Evolutionary conservation across 1,140 invertebrate species (phyloP), one percentile per base, ranked within the genome.

Genomic region (Drosophila ercepeae): DNA sequence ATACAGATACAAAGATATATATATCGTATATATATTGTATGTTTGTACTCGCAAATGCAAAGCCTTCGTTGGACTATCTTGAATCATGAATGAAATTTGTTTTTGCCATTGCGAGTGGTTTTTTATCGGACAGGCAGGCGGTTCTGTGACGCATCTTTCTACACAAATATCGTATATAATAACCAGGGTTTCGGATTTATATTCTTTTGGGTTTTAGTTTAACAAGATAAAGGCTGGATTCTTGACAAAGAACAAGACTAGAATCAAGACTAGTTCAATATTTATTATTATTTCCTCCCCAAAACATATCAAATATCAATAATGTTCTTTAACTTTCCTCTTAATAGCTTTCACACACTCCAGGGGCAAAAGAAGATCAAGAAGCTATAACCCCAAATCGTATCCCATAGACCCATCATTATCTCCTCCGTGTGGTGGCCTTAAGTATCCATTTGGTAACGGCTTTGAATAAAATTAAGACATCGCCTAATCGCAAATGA

Each of bases 311-410:
- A 27, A 27, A 7, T 27, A 23, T 11, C 13, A 51, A 21, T 29
- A 32, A 9, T 32, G 29, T 16, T 27, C 29, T 8, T 1, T 11
- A 42, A 29, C 36, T 32, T 18, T 18, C 0, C 36, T 42, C 75
- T 77, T 81, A 81, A 77, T 77, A 61, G 76, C 82, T 81, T 84
- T 84, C 79, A 86, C 79, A 86, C 79, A 84, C 81, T 84, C 42
- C 70, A 25, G 70, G 70, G 70, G 70, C 29, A 21, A 21, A 32
- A 21, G 16, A 32, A 21, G 16, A 50, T 51, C 5, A 27, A 65
- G 11, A 59, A 68, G 14, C 29, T 16, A 75, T 60, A 25, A 42
- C 49, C 16, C 74, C 54, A 57, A 70, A 61, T n/a, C n/a, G n/a
- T n/a, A n/a, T n/a, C n/a, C n/a, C n/a, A n/a, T n/a, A n/a, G n/a